Conservation (phyloP, 2,888 invertebrate species). For the Patella depressa region DNA sequence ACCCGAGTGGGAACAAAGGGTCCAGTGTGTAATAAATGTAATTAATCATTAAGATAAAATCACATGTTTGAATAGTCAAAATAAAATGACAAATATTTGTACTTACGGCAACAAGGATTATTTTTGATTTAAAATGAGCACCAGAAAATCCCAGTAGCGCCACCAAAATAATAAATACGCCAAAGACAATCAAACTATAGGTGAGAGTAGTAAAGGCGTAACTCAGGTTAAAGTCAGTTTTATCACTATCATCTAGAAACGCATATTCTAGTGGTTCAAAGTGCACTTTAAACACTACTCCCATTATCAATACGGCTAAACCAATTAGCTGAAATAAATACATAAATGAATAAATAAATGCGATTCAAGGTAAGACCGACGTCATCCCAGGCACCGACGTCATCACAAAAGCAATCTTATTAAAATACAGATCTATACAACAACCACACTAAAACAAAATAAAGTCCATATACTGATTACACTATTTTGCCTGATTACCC, state of each 20-base stretch:
- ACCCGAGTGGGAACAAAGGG: too few relatives aligned
- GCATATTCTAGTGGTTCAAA: background rate
- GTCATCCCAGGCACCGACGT: too few relatives aligned
- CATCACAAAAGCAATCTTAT: too few relatives aligned
- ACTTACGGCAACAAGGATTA: constrained; percentile 11
- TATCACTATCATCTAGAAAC: background rate
- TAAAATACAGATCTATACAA: too few relatives aligned
- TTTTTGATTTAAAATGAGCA: constrained; percentile 3
- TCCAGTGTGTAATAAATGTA: too few relatives aligned
- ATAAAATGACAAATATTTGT: background rate
- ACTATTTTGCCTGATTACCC: too few relatives aligned
- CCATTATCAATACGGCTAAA: constrained; percentile 6
- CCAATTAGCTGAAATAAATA: constrained; percentile 14
- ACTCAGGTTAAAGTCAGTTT: constrained; percentile 10
- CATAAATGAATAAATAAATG: too few relatives aligned
- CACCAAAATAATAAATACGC: constrained; percentile 11
- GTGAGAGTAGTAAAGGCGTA: constrained; percentile 6
- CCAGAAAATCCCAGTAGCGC: constrained; percentile 14
- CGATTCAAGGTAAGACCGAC: too few relatives aligned
- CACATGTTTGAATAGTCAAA: background rate
- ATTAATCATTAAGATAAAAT: too few relatives aligned
- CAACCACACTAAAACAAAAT: too few relatives aligned
- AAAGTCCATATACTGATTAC: too few relatives aligned
- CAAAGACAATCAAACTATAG: constrained; percentile 6
- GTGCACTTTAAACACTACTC: constrained; percentile 19